phyloP scores from a whole-genome alignment of 2,888 invertebrate genomes.

The Neria commutata region DNA sequence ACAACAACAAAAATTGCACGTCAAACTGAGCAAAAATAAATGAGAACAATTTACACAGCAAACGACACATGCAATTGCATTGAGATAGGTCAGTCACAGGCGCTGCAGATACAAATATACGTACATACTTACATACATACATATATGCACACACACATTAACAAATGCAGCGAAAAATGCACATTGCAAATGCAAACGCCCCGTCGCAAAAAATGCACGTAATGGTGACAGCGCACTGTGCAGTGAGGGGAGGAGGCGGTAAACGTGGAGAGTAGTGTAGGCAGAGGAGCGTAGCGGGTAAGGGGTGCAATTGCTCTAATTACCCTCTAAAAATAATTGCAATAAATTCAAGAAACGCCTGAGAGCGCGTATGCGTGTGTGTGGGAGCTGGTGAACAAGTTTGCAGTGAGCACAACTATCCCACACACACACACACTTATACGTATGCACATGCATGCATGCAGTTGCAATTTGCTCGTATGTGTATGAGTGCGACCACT shows the following conservation, averaged over 20 bases:
- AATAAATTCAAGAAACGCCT: background rate
- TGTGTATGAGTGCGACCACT: constrained; percentile 1
- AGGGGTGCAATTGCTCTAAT: constrained; percentile 43
- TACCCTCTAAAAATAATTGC: constrained; percentile 35
- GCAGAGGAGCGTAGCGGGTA: background rate
- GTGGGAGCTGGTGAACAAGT: background rate
- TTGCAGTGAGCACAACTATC: background rate
- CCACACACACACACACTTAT: background rate
- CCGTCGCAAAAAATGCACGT: constrained; percentile 37
- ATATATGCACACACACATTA: constrained; percentile 11
- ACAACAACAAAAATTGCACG: background rate
- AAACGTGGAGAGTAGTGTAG: too few relatives aligned
- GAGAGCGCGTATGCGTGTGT: background rate
- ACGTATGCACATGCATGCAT: background rate
- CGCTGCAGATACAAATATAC: constrained; percentile 34
- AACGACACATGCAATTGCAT: constrained; percentile 49
- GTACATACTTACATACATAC: constrained; percentile 20
- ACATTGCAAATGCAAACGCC: constrained; percentile 19
- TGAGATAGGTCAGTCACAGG: constrained; percentile 55
- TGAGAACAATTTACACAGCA: constrained; percentile 33
- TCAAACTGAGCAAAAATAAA: constrained; percentile 20
- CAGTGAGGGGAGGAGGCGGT: too few relatives aligned
- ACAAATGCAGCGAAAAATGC: too few relatives aligned
- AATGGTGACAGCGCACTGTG: constrained; percentile 21
- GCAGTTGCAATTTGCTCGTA: background rate